Base-by-base conservation (phyloP, 2,113 vertebrate species). In the Paramormyrops kingsleyae region DNA sequence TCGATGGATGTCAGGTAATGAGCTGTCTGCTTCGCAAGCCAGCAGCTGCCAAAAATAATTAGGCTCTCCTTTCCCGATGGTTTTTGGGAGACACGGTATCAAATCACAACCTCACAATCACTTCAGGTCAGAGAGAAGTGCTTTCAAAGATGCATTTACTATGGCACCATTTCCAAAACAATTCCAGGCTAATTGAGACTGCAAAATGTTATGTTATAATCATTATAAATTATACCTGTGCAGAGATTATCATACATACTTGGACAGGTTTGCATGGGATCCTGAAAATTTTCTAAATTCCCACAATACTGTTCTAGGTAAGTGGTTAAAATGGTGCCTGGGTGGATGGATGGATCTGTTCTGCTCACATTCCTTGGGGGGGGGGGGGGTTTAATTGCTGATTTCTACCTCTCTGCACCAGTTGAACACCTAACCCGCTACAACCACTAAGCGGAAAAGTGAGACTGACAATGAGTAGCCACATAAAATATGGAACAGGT, bases 41-140 rank as follows among this genome's bases (percentile, higher is more conserved):
- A 50, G 47, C 24, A 86, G 46, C 83, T 86, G 42, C 47, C 83
- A 86, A 27, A 86, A 49, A 47, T 86, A 86, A 86, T 86, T 47
- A 86, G 44, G 21, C 24, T 47, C 44, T 47, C 47, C 83, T 86
- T 86, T 50, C 46, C 19, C 47, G 21, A 19, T n/a, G 83, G 47
- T 2, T 86, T 86, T 80, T 86, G 83, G 8, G 83, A 35, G 42
- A 77, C 42, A 84, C 44, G 2, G 39, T 5, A 46, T 84, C 80
- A 84, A 74, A 84, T 12, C 83, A 47, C 6, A 46, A n/a, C 83
- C 15, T 46, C 39, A 84, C 21, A 84, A 21, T 47, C 39, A 44
- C 83, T 47, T 49, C 83, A 84, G 44, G 10, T 24, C 19, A n/a
- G 19, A 85, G 9, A 13, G 46, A 47, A 17, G 24, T 49, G 42